A percentile compares a stretch with the other conserved stretches of the same genome.
phyloP scores from a whole-genome alignment of 2,888 invertebrate species.

The Abscondita cerata region DNA sequence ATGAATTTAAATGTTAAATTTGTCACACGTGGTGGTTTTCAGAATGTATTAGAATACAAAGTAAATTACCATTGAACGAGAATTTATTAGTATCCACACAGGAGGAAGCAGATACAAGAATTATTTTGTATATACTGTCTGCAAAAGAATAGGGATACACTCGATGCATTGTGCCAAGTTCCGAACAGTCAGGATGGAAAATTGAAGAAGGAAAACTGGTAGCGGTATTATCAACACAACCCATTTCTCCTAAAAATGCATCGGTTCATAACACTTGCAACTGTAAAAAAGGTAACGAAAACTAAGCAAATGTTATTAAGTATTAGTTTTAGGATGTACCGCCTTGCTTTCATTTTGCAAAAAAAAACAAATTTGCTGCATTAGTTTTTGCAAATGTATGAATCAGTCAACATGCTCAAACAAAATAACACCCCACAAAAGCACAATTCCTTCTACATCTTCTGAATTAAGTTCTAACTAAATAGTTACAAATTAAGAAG shows the following conservation, averaged over 20 bases:
- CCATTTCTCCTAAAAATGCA: background rate
- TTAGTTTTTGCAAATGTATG: no score
- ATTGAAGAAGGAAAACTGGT: background rate
- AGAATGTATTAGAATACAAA: conserved; percentile 17
- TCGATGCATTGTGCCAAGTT: conserved; percentile 1
- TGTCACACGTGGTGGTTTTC: conserved; percentile 21
- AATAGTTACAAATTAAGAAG: no score
- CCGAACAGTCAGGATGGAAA: background rate
- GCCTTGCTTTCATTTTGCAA: no score
- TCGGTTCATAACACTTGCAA: background rate
- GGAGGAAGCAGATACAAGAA: conserved; percentile 35
- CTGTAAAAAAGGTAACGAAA: background rate
- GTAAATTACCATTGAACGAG: conserved; percentile 13
- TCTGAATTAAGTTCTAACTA: no score
- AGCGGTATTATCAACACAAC: background rate
- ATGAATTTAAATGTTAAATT: background rate
- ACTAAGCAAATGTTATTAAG: no score
- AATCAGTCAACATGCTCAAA: no score
- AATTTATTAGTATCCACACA: conserved; percentile 24
- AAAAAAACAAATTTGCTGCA: no score
- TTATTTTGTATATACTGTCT: conserved; percentile 30
- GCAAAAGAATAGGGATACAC: conserved; percentile 6
- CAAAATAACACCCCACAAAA: no score
- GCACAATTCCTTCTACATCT: no score
- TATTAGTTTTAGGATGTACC: no score